Percentiles rank a stretch among this genome's conserved stretches.
phyloP scores from a whole-genome alignment of 2,113 vertebrate genomes.

The Chelonoidis abingdonii region DNA sequence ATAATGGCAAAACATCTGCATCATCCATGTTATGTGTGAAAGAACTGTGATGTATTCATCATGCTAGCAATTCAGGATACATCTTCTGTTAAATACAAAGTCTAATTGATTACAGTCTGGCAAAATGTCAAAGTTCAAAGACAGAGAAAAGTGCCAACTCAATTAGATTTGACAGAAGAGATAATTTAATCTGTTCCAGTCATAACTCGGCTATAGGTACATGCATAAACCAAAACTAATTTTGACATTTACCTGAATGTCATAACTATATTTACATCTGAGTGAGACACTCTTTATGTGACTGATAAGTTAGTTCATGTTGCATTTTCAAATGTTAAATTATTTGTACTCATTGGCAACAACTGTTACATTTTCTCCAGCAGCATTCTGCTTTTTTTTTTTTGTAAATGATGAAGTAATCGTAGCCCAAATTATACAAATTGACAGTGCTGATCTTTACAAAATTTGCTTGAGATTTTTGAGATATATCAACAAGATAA shows the following conservation, averaged over 20 bases:
- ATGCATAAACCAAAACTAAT: neutral
- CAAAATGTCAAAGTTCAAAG: constrained; percentile 1
- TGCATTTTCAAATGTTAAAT: neutral
- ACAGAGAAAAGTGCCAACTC: neutral
- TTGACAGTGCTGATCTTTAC: constrained; percentile 20
- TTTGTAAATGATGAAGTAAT: constrained; percentile 15
- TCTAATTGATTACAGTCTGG: constrained; percentile 3
- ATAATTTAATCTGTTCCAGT: neutral
- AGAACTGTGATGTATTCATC: neutral
- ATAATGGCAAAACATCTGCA: neutral
- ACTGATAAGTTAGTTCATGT: neutral
- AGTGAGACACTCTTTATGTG: neutral
- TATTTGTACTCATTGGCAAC: neutral
- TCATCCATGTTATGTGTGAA: neutral
- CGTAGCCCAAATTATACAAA: constrained; percentile 42
- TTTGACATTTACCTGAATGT: neutral
- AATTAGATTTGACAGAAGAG: neutral
- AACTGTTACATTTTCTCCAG: constrained; percentile 2
- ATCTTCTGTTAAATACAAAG: neutral
- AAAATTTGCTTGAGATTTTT: constrained; percentile 41
- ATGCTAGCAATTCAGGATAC: neutral
- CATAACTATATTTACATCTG: accelerated
- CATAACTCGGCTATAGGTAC: neutral
- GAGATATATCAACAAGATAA: constrained; percentile 40
- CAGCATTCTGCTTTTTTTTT: neutral